Evolutionary conservation across 2,113 vertebrate species (phyloP).

Genomic region (Notechis scutatus): DNA sequence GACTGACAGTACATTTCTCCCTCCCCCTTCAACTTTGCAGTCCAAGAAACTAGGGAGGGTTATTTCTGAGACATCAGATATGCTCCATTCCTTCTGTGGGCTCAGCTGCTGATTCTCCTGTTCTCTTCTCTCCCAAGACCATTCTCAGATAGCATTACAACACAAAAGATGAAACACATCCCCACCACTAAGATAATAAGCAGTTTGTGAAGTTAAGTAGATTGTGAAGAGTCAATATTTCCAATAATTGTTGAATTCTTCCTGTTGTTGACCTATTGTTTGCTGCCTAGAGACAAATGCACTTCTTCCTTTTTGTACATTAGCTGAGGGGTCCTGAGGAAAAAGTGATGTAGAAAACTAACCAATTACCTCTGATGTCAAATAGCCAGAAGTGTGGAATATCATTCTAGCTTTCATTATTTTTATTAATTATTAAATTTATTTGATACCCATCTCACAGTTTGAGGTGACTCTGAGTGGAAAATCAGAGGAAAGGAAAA

Average conservation of each 20-base stretch:
- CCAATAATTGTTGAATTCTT: neutral
- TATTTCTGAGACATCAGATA: neutral
- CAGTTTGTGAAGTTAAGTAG: neutral
- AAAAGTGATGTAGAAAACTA: neutral
- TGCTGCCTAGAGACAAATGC: neutral
- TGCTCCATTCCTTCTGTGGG: neutral
- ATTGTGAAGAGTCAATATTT: neutral
- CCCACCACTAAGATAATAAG: neutral
- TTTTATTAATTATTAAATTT: neutral
- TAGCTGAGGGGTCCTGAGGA: neutral
- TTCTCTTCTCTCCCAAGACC: neutral
- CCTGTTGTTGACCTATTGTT: neutral
- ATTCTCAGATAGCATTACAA: neutral
- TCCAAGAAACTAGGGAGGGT: neutral
- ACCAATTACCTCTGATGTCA: neutral
- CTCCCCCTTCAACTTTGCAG: neutral
- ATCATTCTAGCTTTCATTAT: neutral
- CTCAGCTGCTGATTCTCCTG: neutral
- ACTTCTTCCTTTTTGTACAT: neutral
- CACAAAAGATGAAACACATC: neutral
- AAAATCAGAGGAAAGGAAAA: neutral
- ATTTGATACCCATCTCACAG: neutral
- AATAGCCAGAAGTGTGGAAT: neutral
- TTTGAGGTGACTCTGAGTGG: neutral
- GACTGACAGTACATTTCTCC: neutral